Evolutionary conservation across 2,113 vertebrate species (phyloP), one percentile per base, ranked within the genome.

Genomic region (Silurus glanis): DNA sequence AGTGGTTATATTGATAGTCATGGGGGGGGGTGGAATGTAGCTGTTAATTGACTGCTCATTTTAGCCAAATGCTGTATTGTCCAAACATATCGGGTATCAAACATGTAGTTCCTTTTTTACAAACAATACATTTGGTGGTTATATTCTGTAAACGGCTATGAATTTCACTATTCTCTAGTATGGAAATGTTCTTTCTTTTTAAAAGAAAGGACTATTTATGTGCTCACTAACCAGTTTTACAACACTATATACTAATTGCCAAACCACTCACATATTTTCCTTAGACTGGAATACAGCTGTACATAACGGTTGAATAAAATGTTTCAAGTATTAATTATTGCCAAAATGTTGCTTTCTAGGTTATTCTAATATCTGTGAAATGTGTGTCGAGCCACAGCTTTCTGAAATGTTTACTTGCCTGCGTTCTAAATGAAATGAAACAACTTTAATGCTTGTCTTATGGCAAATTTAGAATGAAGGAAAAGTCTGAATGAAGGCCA

Each of bases 401-500:
- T 85, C 83, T 71, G 62, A 47, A 17, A 59, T 71, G 62, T n/a
- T 6, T 62, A 5, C 10, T 3, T 67, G n/a, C 84, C 23, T 21
- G 17, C 25, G 3, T 67, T 80, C 49, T 58, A 76, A 58, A 71
- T 56, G 19, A 9, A 85, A 47, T 59, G 37, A 72, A 56, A 86
- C 81, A 28, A 72, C 21, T 45, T 21, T 59, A 61, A 56, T n/a
- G 59, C 45, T 86, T n/a, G 55, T 82, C 67, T 75, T 59, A 64
- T 45, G 49, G 59, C n/a, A 75, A 45, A 81, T 86, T 61, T 74
- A 81, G 85, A 69, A 81, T 72, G n/a, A 86, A 72, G 55, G 37
- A 47, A 9, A 49, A 19, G 71, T 45, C 71, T 74, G 58, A 62
- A 64, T 21, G n/a, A 87, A 76, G 17, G 80, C 56, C n/a, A 58